Conservation (phyloP, 1,140 invertebrate species). For the Bombus superbus region DNA sequence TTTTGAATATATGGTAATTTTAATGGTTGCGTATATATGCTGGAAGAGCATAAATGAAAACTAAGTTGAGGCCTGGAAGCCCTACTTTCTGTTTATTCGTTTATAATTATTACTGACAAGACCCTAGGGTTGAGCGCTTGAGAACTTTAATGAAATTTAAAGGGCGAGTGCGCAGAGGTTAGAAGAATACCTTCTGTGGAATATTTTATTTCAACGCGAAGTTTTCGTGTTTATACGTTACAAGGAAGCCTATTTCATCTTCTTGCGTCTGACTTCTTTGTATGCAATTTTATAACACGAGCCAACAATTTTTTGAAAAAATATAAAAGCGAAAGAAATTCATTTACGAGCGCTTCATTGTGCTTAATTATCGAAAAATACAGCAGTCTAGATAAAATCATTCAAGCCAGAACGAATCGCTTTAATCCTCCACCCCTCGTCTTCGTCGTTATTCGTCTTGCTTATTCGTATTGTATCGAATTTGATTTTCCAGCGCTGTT, state of each 20-base stretch:
- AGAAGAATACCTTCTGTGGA: not conserved
- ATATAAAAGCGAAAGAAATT: not conserved
- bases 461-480: conserved; percentile 3
- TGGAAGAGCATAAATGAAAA: not conserved
- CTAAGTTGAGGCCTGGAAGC: not conserved
- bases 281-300: not conserved
- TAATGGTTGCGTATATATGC: no score
- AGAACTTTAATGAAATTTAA: conserved; percentile 5
- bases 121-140: not conserved
- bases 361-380: not conserved
- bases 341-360: not conserved
- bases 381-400: no score
- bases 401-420: no score
- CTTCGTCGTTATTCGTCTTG: not conserved
- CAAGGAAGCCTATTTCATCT: not conserved
- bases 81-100: not conserved
- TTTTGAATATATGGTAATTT: no score
- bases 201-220: not conserved
- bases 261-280: not conserved
- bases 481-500: conserved; percentile 29
- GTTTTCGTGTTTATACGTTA: not conserved
- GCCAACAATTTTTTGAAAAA: not conserved
- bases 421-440: no score
- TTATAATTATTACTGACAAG: not conserved
- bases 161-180: no score